Evolutionary conservation across 1,140 invertebrate genomes (phyloP).

Genomic region (Adoxophyes honmai): DNA sequence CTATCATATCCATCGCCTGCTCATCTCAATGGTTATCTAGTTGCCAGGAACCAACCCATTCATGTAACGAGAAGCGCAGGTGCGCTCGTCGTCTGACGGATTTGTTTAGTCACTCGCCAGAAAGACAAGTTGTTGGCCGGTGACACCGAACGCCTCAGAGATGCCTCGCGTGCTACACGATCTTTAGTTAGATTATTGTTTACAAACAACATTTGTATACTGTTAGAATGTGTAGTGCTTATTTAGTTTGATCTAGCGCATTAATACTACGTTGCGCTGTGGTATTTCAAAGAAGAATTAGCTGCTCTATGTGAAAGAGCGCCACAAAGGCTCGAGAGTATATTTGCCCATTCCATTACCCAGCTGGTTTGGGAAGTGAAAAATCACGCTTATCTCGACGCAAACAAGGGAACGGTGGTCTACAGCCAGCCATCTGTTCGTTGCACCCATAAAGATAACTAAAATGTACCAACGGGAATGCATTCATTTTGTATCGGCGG

Average conservation of each 20-base stretch:
- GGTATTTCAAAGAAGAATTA: constrained; percentile 51
- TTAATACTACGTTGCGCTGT: background rate
- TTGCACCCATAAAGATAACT: constrained; percentile 74
- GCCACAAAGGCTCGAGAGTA: constrained; percentile 47
- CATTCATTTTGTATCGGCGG: constrained; percentile 60
- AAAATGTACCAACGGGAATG: constrained; percentile 57
- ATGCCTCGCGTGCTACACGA: constrained; percentile 31
- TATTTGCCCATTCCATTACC: constrained; percentile 60
- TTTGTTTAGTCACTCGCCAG: constrained; percentile 15
- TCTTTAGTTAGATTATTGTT: constrained; percentile 43
- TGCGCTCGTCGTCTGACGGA: constrained; percentile 15
- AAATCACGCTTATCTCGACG: constrained; percentile 71
- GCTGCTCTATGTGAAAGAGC: constrained; percentile 46
- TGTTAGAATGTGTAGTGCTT: background rate
- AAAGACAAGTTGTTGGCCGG: constrained; percentile 17
- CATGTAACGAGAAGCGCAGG: constrained; percentile 32
- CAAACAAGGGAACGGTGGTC: constrained; percentile 63
- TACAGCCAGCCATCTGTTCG: constrained; percentile 68
- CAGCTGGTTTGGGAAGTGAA: constrained; percentile 70
- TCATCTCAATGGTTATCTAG: constrained; percentile 8
- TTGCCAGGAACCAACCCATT: constrained; percentile 19
- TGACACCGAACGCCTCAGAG: constrained; percentile 40
- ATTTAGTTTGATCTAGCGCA: constrained; percentile 29
- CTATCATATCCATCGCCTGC: constrained; percentile 40
- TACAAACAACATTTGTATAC: constrained; percentile 54